These are phyloP conservation scores for Panagrolaimus sp. DNA, from an alignment of 1,140 invertebrate genomes.

Conservation along the genomic window DNA sequence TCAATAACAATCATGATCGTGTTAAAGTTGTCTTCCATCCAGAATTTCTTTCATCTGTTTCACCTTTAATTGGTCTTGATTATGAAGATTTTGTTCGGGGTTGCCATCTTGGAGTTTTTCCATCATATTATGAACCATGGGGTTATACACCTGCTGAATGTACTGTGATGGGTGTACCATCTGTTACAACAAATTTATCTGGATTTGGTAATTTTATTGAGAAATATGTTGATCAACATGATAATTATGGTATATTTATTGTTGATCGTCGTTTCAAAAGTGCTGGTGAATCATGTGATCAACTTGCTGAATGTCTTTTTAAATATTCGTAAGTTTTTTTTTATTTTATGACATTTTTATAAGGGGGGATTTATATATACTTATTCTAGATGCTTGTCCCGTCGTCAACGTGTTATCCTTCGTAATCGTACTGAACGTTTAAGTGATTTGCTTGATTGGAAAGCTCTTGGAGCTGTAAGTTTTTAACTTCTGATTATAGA, in stretches of 20 bases:
- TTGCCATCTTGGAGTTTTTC: constrained; percentile 96
- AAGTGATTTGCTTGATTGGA: constrained; percentile 95
- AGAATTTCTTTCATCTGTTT: constrained; percentile 94
- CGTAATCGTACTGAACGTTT: constrained; percentile 92
- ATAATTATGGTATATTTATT: constrained; percentile 97
- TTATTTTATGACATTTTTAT: constrained; percentile 49
- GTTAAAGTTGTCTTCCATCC: constrained; percentile 98
- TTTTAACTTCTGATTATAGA: background rate
- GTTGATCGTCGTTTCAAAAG: constrained; percentile 83
- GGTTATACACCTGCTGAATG: constrained; percentile 99
- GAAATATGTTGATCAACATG: constrained; percentile 92
- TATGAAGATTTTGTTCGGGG: constrained; percentile 99
- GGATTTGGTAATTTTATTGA: constrained; percentile 99
- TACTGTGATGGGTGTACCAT: constrained; percentile 98
- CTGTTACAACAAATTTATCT: constrained; percentile 91
- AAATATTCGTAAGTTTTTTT: constrained; percentile 37
- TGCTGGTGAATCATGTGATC: constrained; percentile 81
- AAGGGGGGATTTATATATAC: no score
- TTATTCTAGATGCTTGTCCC: constrained; percentile 78
- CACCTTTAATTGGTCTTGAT: constrained; percentile 92
- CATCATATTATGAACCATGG: constrained; percentile 99
- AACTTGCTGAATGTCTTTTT: constrained; percentile 72
- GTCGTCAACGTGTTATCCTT: constrained; percentile 94
- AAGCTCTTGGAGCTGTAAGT: constrained; percentile 68
- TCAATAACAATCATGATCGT: constrained; percentile 85